Evolutionary conservation across 2,797 vertebrate genomes (phyloP).

Genomic region (Meda fulgida): DNA sequence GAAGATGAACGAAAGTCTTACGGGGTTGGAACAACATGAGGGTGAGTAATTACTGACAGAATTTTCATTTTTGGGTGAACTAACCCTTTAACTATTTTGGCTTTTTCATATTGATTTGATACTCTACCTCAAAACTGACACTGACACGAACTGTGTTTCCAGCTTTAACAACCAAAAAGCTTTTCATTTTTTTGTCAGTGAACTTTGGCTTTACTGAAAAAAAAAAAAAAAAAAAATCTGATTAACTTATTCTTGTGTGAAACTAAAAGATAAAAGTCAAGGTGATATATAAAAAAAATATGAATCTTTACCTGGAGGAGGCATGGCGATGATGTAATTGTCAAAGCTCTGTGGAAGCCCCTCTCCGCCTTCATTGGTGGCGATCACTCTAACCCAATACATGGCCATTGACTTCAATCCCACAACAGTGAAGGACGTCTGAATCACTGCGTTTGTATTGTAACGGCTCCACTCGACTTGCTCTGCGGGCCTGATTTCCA

Average conservation of each 20-base stretch:
- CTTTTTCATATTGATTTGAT: neutral
- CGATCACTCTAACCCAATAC: conserved; percentile 86
- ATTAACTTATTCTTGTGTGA: neutral
- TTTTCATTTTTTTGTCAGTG: conserved; percentile 77
- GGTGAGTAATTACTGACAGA: too few relatives aligned
- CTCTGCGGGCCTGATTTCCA: conserved; percentile 81
- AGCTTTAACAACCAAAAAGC: conserved; percentile 77
- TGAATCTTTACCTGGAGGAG: conserved; percentile 75
- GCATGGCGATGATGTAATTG: conserved; percentile 74
- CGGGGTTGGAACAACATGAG: too few relatives aligned
- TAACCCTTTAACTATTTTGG: neutral
- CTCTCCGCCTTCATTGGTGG: conserved; percentile 81
- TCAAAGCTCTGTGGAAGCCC: conserved; percentile 80
- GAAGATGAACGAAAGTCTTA: too few relatives aligned
- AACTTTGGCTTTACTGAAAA: conserved; percentile 76
- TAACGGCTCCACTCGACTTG: conserved; percentile 83
- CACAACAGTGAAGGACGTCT: conserved; percentile 79
- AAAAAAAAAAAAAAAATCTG: neutral
- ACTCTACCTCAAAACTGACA: conserved; percentile 84
- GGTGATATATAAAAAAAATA: neutral
- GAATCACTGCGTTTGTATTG: conserved; percentile 73
- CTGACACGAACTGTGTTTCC: conserved; percentile 82
- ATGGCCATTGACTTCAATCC: conserved; percentile 79
- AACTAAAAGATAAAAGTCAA: neutral
- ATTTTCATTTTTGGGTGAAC: too few relatives aligned